Conservation (phyloP, 1,140 invertebrate genomes). For the Cepaea nemoralis region DNA sequence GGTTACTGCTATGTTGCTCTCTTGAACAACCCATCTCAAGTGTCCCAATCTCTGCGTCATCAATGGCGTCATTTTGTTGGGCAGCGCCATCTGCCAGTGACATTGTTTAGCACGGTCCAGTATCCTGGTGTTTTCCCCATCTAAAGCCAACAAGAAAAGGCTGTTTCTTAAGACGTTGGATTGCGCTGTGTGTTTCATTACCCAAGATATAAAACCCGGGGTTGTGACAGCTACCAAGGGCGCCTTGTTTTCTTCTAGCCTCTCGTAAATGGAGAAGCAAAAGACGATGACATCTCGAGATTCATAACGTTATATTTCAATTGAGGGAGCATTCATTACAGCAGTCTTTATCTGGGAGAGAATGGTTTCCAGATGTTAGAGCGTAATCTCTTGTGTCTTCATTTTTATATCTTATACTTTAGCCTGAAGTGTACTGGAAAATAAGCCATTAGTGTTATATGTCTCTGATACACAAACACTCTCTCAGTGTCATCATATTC, state of each 20-base stretch:
- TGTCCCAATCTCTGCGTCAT: conserved; percentile 20
- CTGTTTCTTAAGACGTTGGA: not conserved
- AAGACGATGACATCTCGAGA: not conserved
- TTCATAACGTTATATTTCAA: not conserved
- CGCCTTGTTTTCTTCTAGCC: not conserved
- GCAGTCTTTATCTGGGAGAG: not conserved
- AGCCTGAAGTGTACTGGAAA: too few species aligned
- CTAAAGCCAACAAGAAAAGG: not conserved
- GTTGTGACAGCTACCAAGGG: not conserved
- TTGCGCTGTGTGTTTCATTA: not conserved
- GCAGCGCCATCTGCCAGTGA: conserved; percentile 20
- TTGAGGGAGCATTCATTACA: not conserved
- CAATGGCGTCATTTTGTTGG: conserved; percentile 21
- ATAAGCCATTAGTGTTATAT: too few species aligned
- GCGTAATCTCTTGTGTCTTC: too few species aligned
- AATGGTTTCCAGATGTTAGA: too few species aligned
- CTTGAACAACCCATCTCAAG: not conserved
- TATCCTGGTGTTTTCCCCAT: not conserved
- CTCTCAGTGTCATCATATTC: too few species aligned
- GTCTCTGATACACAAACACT: too few species aligned
- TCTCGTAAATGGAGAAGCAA: not conserved
- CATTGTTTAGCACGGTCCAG: not conserved
- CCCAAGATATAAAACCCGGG: not conserved
- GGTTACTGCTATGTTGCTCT: not conserved
- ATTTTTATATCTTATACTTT: too few species aligned